Percentiles rank a stretch among this genome's conserved stretches.
These are phyloP conservation scores for Chaetorhynchus papuensis DNA, from an alignment of 2,113 vertebrate species.

Conservation along the genomic window DNA sequence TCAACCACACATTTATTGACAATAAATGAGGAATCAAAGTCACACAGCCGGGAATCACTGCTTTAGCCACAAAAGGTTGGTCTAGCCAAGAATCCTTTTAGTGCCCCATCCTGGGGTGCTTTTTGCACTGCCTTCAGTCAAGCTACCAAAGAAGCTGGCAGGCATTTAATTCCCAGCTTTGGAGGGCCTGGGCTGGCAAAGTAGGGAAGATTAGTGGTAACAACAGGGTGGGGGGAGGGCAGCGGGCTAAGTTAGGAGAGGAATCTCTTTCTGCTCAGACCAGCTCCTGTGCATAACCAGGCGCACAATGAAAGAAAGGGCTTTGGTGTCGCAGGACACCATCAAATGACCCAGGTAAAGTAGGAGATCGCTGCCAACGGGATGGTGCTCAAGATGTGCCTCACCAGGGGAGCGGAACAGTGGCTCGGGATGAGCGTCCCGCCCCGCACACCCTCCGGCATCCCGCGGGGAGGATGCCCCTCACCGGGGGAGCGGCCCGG, in stretches of 20 bases:
- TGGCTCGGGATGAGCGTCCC: rapidly evolving
- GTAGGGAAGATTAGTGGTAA: neutral
- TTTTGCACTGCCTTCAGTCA: neutral
- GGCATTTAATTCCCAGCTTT: neutral
- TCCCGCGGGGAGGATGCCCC: neutral
- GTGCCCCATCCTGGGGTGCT: neutral
- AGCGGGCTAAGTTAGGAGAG: neutral
- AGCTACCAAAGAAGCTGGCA: neutral
- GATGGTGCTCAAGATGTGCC: rapidly evolving
- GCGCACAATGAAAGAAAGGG: neutral
- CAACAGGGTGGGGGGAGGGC: rapidly evolving
- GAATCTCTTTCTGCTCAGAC: neutral
- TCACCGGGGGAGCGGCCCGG: too few species aligned
- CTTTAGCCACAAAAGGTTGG: neutral
- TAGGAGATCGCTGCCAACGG: neutral
- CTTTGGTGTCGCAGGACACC: neutral
- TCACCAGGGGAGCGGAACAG: neutral
- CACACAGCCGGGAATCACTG: neutral
- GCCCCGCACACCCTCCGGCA: neutral
- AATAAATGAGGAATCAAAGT: neutral
- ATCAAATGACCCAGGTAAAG: neutral
- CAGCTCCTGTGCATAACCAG: neutral
- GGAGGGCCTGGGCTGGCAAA: neutral
- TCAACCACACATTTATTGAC: neutral
- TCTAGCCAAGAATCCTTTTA: neutral